Percentiles rank a stretch among this genome's conserved stretches.
These are phyloP conservation scores for Clarias pachynema DNA, from an alignment of 2,797 vertebrate genomes.

Conservation along the genomic window DNA sequence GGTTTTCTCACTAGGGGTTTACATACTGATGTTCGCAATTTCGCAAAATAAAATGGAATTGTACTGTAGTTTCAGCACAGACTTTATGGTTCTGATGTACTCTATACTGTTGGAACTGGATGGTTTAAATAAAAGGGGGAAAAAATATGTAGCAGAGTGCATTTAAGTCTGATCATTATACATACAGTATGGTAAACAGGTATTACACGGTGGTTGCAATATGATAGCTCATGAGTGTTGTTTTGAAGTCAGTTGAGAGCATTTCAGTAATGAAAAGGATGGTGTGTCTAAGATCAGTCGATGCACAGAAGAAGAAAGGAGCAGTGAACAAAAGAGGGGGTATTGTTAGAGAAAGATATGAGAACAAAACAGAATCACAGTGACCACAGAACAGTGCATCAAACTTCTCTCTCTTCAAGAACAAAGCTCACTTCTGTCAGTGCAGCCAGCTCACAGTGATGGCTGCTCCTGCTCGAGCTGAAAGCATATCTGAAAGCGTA, in stretches of 20 bases:
- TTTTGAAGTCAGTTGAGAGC: conserved; percentile 11
- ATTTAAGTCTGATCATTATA: neutral
- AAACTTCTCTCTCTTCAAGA: conserved; percentile 38
- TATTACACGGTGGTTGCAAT: neutral
- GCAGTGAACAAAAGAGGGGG: conserved; percentile 27
- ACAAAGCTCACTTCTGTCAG: conserved; percentile 47
- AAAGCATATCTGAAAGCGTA: conserved; percentile 36
- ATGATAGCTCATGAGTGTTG: conserved; percentile 4
- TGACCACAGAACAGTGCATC: conserved; percentile 43
- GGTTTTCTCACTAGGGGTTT: neutral
- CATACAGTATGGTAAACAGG: neutral
- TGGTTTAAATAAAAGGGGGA: neutral
- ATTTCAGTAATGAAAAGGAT: conserved; percentile 29
- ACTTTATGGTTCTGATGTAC: neutral
- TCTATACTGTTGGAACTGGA: neutral
- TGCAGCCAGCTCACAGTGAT: conserved; percentile 20
- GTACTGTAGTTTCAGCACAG: neutral
- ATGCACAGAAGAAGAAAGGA: conserved; percentile 14
- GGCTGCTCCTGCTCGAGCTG: conserved; percentile 22
- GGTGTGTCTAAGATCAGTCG: conserved; percentile 31
- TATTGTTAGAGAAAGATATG: conserved; percentile 47
- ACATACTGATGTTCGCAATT: neutral
- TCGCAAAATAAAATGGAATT: neutral
- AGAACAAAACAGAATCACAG: conserved; percentile 39
- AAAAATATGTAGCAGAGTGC: neutral